Evolutionary conservation across 2,797 vertebrate genomes (phyloP).

Genomic region (Micromesistius poutassou): DNA sequence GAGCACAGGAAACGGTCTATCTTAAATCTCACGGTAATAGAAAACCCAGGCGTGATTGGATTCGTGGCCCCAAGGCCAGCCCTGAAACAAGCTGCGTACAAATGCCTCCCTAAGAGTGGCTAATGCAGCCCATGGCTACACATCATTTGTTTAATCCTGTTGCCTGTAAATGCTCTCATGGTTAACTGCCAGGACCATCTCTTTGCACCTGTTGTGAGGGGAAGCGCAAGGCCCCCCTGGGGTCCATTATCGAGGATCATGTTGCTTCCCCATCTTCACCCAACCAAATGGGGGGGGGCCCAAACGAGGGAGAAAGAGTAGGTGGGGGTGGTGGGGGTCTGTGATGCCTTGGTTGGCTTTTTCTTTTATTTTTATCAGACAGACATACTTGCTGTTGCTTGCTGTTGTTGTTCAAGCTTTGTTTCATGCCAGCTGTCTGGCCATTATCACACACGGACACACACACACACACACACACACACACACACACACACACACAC

Average conservation of each 20-base stretch:
- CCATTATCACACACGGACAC: constrained; percentile 55
- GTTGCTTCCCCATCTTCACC: constrained; percentile 69
- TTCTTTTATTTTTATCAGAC: constrained; percentile 41
- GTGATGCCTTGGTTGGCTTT: constrained; percentile 66
- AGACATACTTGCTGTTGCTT: constrained; percentile 54
- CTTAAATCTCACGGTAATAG: not conserved
- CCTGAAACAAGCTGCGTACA: constrained; percentile 34
- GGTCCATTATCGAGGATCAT: constrained; percentile 78
- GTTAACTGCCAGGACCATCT: constrained; percentile 67
- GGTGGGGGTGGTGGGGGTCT: constrained; percentile 22
- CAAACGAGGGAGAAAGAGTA: not conserved
- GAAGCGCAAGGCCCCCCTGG: constrained; percentile 69
- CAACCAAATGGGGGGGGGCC: constrained; percentile 59
- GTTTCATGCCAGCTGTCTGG: constrained; percentile 71
- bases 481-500: not conserved
- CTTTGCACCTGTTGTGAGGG: constrained; percentile 81
- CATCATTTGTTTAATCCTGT: constrained; percentile 64
- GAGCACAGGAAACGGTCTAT: not conserved
- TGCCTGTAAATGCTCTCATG: constrained; percentile 67
- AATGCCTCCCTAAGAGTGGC: constrained; percentile 27
- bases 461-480: not conserved
- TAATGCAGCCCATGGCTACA: constrained; percentile 42
- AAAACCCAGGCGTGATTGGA: constrained; percentile 1
- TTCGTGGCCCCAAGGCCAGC: not conserved
- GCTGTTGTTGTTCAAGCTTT: constrained; percentile 74